Conservation (phyloP, 2,797 vertebrate species). For the Onychomys leucogaster region DNA sequence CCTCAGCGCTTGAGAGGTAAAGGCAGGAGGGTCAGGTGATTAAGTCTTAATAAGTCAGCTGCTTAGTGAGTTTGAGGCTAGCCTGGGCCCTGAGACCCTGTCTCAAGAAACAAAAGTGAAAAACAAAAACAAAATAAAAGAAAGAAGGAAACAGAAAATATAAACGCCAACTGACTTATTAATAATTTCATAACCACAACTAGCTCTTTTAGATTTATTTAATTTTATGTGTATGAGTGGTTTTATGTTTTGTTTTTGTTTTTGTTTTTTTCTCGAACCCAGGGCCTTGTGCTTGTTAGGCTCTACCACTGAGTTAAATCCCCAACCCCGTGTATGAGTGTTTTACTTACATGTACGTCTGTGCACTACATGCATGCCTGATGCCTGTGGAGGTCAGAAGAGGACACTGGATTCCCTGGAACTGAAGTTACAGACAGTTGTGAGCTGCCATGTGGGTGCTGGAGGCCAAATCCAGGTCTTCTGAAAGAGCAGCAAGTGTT, state of each 20-base stretch:
- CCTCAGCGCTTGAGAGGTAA: neutral
- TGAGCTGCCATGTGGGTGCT: neutral
- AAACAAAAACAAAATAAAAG: neutral
- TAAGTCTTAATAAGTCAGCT: no score
- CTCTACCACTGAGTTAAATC: no score
- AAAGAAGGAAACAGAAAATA: neutral
- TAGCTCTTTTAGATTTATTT: neutral
- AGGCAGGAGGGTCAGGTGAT: neutral
- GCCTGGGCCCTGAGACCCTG: neutral
- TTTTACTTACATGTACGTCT: neutral
- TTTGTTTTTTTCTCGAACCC: no score
- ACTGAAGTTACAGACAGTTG: neutral
- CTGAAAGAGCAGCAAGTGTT: neutral
- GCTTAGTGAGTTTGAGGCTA: neutral
- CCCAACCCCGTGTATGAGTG: no score
- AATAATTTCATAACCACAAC: neutral
- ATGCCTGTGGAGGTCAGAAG: neutral
- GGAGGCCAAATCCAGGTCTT: neutral
- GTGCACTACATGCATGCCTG: neutral
- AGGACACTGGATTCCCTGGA: neutral
- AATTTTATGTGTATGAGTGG: neutral
- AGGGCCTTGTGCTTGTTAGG: no score
- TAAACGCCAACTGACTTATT: neutral
- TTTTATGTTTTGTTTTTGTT: no score
- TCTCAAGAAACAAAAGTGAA: neutral